Evolutionary conservation across 2,797 vertebrate genomes (phyloP).

Genomic region (Phoxinus dragarum): DNA sequence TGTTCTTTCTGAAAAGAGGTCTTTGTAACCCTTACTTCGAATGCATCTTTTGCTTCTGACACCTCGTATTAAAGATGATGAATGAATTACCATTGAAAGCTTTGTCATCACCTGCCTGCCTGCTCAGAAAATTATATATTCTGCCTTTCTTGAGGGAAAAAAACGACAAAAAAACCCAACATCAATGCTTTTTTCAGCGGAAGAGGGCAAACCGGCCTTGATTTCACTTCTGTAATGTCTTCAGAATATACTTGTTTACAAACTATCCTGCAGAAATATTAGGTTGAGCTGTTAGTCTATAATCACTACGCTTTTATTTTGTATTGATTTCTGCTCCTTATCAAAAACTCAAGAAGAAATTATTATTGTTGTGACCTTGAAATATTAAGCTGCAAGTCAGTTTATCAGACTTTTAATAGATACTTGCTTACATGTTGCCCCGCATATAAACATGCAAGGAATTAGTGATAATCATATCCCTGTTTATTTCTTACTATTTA

Average conservation of each 20-base stretch:
- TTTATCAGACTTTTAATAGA: background rate
- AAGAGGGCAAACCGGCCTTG: background rate
- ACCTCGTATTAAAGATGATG: background rate
- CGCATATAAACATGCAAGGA: no score
- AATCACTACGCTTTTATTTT: background rate
- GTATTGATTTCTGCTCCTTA: background rate
- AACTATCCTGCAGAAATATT: background rate
- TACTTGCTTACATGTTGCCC: background rate
- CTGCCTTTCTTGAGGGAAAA: background rate
- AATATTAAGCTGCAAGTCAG: no score
- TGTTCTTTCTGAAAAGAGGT: slow-evolving; percentile 1
- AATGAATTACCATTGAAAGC: slow-evolving; percentile 1
- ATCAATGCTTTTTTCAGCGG: background rate
- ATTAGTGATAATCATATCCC: no score
- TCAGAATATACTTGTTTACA: slow-evolving; percentile 1
- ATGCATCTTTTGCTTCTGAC: background rate
- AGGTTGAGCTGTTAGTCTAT: background rate
- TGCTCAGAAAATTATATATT: background rate
- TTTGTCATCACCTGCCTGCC: background rate
- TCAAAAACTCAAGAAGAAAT: background rate
- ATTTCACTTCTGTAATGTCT: background rate
- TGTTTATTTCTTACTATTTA: no score
- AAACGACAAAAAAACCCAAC: background rate
- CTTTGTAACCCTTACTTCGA: background rate
- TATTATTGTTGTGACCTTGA: background rate